These are phyloP conservation scores for Vulpes lagopus DNA, from an alignment of 2,113 vertebrate species.

Conservation along the genomic window DNA sequence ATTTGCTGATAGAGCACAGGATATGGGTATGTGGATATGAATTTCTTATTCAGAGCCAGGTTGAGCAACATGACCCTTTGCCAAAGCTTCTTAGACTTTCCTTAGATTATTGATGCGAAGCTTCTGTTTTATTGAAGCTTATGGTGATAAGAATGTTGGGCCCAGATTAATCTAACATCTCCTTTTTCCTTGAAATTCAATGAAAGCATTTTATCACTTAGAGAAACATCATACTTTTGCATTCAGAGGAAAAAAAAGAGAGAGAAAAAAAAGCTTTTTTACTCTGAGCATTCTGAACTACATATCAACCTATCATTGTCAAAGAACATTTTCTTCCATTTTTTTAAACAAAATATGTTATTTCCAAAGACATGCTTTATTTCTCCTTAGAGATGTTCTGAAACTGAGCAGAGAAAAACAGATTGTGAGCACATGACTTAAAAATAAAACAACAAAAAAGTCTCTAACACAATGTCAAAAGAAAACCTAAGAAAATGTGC, in stretches of 20 bases:
- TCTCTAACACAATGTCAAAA: background rate
- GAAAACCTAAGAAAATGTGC: background rate
- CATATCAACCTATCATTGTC: conserved; percentile 25
- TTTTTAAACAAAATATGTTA: conserved; percentile 60
- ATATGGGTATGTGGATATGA: background rate
- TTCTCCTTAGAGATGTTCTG: conserved; percentile 74
- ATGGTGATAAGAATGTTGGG: conserved; percentile 31
- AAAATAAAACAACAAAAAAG: conserved; percentile 62
- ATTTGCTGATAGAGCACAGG: background rate
- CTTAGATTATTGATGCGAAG: background rate
- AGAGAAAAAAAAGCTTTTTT: conserved; percentile 38
- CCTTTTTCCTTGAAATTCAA: conserved; percentile 49
- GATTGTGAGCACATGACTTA: conserved; percentile 60
- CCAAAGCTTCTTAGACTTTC: conserved; percentile 8
- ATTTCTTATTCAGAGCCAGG: conserved; percentile 26
- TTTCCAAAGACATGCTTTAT: conserved; percentile 61
- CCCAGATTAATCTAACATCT: conserved; percentile 34
- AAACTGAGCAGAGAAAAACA: conserved; percentile 65
- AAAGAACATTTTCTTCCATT: conserved; percentile 63
- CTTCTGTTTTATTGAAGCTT: conserved; percentile 39
- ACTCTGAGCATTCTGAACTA: background rate
- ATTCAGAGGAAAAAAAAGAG: conserved; percentile 69
- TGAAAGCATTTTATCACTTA: conserved; percentile 61
- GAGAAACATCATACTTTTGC: conserved; percentile 9
- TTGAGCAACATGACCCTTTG: background rate